Evolutionary conservation across 2,113 vertebrate genomes (phyloP).

Genomic region (Eclectus roratus): DNA sequence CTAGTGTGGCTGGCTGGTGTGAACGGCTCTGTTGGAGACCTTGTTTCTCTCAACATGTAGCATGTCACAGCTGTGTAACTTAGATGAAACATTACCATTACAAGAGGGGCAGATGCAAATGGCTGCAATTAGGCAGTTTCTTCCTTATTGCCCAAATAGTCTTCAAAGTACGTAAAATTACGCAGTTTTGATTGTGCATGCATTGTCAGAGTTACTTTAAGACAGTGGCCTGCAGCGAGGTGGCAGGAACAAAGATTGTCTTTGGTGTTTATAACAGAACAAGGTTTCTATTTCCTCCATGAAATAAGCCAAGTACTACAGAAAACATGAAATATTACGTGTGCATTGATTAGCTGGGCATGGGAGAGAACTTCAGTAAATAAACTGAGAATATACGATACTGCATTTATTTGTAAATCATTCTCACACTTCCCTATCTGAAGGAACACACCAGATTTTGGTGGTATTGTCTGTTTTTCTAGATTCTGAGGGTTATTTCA

Average conservation of each 20-base stretch:
- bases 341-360: neutral
- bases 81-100: neutral
- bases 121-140: neutral
- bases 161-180: neutral
- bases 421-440: neutral
- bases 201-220: neutral
- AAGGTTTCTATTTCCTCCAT: neutral
- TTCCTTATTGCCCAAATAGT: neutral
- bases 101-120: neutral
- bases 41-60: neutral
- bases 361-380: neutral
- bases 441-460: neutral
- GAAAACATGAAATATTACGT: neutral
- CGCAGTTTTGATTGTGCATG: neutral
- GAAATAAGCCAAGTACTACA: neutral
- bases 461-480: constrained; percentile 16
- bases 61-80: neutral
- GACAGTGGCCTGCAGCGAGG: neutral
- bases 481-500: constrained; percentile 78
- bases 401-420: neutral
- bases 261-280: neutral
- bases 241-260: neutral
- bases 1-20: neutral
- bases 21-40: neutral
- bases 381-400: neutral